Evolutionary conservation across 2,113 vertebrate species (phyloP), one percentile per base, ranked within the genome.

Genomic region (Rhinoptilus africanus): DNA sequence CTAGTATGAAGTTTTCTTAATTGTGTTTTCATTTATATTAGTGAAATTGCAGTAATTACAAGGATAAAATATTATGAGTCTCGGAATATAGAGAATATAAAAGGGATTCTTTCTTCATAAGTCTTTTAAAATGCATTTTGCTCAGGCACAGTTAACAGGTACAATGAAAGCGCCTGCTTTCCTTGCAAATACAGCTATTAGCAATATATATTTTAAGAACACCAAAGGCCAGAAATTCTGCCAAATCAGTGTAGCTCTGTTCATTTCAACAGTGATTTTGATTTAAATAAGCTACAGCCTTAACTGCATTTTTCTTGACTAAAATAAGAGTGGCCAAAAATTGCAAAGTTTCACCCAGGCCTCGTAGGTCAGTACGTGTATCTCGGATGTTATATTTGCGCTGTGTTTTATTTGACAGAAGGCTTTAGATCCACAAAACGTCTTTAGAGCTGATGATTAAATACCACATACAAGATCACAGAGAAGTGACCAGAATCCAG

Each of bases 351-450:
- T 78, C 28, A 67, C 48, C 3, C n/a, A n/a, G n/a, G 16, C 37
- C 23, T 88, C 0, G 0, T 8, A 27, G 53, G 47, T 56, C 35
- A 27, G 6, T 19, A 24, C 2, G 0, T 28, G 8, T 56, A 8
- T 28, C 24, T 39, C 30, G 26, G 18, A n/a, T 62, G 22, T 57
- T 67, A 6, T 10, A 26, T n/a, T 66, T 67, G 28, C 60, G 27
- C 34, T 66, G 21, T 37, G 59, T 48, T 23, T 28, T 66, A 28
- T 57, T 59, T 50, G 47, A 59, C 13, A 87, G 53, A 59, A 83
- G 21, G 13, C 8, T 84, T 14, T n/a, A 63, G 23, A 62, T 69
- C 14, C 19, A 37, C 1, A 1, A 64, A 82, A 56, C 4, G 45
- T 3, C 8, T 23, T 78, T 35, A 74, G 54, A 34, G 21, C 35